Base-by-base conservation (phyloP, 2,888 invertebrate genomes). In the Phaedon cochleariae region DNA sequence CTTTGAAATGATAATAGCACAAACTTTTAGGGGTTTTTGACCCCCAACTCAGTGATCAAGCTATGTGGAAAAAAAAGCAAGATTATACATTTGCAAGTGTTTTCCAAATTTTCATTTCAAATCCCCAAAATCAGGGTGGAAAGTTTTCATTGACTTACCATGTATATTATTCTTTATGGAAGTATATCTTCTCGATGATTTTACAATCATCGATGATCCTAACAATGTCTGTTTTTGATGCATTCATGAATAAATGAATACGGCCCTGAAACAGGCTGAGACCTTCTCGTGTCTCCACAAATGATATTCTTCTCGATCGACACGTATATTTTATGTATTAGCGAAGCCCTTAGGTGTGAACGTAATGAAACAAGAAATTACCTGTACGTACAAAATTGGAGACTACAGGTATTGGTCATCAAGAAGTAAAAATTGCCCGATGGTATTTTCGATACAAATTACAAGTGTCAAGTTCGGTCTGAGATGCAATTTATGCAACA, bases 311-410 rank as follows among this genome's bases (percentile, higher is more conserved):
- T 20, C 57, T 26, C 10, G 6, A 26, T 54, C 54, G 20, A 57
- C 46, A 57, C 22, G 37, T 57, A 57, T 46, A 57, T 57, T 57
- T 22, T 26, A 41, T 21, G 12, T 46, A 57, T 57, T 45, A 52
- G 22, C 45, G 10, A 6, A 52, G 51, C 63, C 63, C 51, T n/a
- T 45, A 58, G 63, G 63, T 63, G 63, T 51, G 52, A 59, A 58
- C 45, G 58, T 63, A 58, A 63, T 59, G 51, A 31, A 46, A 58
- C 58, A 34, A 63, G 58, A 58, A 41, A 52, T 58, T 46, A 57
- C 9, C 57, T 45, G 37, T 17, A 45, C 46, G 49, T 34, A 62
- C 34, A 31, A 57, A 63, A 57, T 62, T 57, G 34, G 51, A 34
- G 26, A 51, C 49, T 52, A 34, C 29, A 41, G 37, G 58, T 58